These are phyloP conservation scores for Dascillus cervinus DNA, from an alignment of 2,888 invertebrate species.

Conservation along the genomic window DNA sequence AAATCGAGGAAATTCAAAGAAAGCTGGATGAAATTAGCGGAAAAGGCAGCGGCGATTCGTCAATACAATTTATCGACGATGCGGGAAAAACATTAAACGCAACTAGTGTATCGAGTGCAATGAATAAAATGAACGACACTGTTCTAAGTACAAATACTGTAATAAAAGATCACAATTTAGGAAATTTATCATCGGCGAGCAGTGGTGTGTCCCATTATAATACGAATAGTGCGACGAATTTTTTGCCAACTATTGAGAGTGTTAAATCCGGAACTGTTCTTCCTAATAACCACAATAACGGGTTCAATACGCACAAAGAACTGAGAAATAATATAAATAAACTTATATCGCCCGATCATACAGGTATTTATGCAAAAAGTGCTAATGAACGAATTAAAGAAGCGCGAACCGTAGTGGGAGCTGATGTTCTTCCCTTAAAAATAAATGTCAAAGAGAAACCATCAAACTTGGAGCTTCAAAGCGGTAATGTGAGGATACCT, in stretches of 20 bases:
- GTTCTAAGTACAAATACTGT: slow-evolving; percentile 38
- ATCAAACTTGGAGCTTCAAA: slow-evolving; percentile 38
- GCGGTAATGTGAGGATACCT: slow-evolving; percentile 37
- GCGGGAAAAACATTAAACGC: slow-evolving; percentile 36
- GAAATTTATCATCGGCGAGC: slow-evolving; percentile 18
- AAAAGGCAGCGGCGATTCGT: not conserved
- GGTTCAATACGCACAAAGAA: slow-evolving; percentile 2
- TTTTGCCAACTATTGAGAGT: slow-evolving; percentile 22
- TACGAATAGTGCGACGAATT: slow-evolving; percentile 18
- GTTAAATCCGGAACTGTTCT: slow-evolving; percentile 5
- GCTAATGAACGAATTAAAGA: slow-evolving; percentile 33
- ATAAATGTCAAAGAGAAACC: slow-evolving; percentile 40
- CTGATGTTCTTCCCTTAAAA: slow-evolving; percentile 39
- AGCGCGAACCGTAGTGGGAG: slow-evolving; percentile 34
- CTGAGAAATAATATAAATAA: slow-evolving; percentile 7
- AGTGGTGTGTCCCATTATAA: not conserved
- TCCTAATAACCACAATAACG: slow-evolving; percentile 9
- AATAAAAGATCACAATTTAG: slow-evolving; percentile 34
- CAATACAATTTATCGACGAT: slow-evolving; percentile 9
- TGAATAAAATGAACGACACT: slow-evolving; percentile 41
- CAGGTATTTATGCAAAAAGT: slow-evolving; percentile 20
- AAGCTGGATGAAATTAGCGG: no score
- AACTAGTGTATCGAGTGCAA: slow-evolving; percentile 39
- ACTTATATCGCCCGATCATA: slow-evolving; percentile 3
- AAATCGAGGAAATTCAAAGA: slow-evolving; percentile 27